A percentile compares a stretch with the other conserved stretches of the same genome.
Conservation (phyloP, 2,888 invertebrate genomes). For the Blastobasis adustella region DNA sequence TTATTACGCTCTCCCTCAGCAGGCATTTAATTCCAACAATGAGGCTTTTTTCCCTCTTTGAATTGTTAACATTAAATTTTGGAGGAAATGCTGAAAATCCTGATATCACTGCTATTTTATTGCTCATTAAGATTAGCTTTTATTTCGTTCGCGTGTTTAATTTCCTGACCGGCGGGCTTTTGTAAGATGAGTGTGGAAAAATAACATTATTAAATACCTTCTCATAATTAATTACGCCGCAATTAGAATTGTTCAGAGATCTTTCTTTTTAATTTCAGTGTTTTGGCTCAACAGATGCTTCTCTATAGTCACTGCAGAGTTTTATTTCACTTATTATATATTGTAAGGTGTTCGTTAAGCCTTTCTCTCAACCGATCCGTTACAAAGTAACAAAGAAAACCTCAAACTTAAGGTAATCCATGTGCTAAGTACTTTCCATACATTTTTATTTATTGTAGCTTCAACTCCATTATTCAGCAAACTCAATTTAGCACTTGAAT, state of each 20-base stretch:
- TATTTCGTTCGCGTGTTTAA: slow-evolving; percentile 34
- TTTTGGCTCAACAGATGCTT: neutral
- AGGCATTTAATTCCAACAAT: slow-evolving; percentile 64
- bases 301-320: too few species aligned
- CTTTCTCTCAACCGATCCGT: too few species aligned
- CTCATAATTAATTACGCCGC: neutral
- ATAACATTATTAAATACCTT: slow-evolving; percentile 4
- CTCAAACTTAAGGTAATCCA: too few species aligned
- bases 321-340: too few species aligned
- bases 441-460: too few species aligned
- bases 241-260: slow-evolving; percentile 2
- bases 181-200: slow-evolving; percentile 7
- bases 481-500: too few species aligned
- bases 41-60: slow-evolving; percentile 54
- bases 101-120: slow-evolving; percentile 56
- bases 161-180: slow-evolving; percentile 11
- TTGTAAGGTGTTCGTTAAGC: too few species aligned
- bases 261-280: neutral
- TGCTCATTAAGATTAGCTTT: slow-evolving; percentile 52
- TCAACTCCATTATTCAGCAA: too few species aligned
- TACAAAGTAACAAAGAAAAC: too few species aligned
- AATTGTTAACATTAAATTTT: slow-evolving; percentile 65
- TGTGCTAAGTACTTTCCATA: too few species aligned
- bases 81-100: slow-evolving; percentile 55
- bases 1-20: slow-evolving; percentile 61